Conservation (phyloP, 2,888 invertebrate species). For the Andrena chrysosceles region DNA sequence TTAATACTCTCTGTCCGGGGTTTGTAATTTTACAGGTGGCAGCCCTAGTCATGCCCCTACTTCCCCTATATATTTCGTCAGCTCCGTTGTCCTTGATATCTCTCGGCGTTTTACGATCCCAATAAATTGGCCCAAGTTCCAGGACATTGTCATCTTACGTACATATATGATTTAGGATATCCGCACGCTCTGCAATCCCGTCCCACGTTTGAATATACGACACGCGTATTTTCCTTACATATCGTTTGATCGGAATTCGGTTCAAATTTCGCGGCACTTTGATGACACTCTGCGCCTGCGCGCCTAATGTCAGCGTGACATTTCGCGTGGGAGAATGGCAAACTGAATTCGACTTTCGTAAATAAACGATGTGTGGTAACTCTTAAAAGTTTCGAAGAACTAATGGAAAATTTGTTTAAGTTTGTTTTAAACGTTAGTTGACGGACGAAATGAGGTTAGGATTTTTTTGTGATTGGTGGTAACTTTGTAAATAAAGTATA, state of each 20-base stretch:
- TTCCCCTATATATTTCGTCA: constrained; percentile 24
- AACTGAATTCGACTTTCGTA: constrained; percentile 3
- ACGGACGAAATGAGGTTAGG: constrained; percentile 11
- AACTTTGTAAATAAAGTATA: background rate
- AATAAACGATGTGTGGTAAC: constrained; percentile 16
- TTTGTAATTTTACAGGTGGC: too few relatives aligned
- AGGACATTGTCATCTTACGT: background rate
- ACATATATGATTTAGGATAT: too few relatives aligned
- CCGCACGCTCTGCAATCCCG: background rate
- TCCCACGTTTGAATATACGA: too few relatives aligned
- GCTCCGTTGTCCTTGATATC: background rate
- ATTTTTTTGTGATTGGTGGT: too few relatives aligned
- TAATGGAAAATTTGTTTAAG: background rate
- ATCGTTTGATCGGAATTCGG: background rate
- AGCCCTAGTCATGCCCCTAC: too few relatives aligned
- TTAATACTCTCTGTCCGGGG: too few relatives aligned
- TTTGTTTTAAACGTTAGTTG: background rate
- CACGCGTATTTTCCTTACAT: background rate
- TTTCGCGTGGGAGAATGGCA: constrained; percentile 6
- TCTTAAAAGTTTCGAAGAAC: too few relatives aligned
- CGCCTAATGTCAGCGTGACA: background rate
- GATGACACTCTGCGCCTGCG: background rate
- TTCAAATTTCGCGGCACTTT: constrained; percentile 22
- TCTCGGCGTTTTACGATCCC: constrained; percentile 11
- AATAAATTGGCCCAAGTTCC: background rate